Evolutionary conservation across 2,888 invertebrate genomes (phyloP).

Genomic region (Lithophane leautieri): DNA sequence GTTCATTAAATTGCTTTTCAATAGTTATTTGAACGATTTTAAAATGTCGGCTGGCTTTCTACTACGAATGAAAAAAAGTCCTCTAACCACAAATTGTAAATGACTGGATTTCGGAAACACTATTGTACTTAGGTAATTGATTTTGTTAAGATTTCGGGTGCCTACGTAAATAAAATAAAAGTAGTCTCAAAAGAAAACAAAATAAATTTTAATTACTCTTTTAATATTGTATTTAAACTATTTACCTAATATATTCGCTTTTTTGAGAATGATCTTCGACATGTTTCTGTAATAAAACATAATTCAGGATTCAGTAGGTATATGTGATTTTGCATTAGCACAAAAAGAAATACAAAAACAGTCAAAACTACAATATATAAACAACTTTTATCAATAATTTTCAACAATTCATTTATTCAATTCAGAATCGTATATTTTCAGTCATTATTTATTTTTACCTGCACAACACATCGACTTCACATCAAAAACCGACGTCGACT

Average conservation of each 20-base stretch:
- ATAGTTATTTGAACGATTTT: slow-evolving; percentile 43
- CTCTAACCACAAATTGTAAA: slow-evolving; percentile 14
- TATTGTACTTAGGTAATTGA: not conserved
- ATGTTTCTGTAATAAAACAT: not conserved
- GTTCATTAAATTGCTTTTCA: slow-evolving; percentile 32
- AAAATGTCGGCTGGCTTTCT: slow-evolving; percentile 32
- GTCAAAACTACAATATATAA: not conserved
- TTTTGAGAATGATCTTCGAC: not conserved
- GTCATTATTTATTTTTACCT: slow-evolving; percentile 16
- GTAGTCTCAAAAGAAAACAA: not conserved
- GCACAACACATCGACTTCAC: slow-evolving; percentile 11
- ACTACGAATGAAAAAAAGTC: slow-evolving; percentile 31
- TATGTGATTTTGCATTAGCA: not conserved
- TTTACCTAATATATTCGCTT: not conserved
- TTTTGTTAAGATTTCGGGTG: not conserved
- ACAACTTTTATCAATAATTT: slow-evolving; percentile 1
- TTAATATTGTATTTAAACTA: not conserved
- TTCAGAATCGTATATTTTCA: not conserved
- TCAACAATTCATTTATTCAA: slow-evolving; percentile 13
- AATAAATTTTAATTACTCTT: not conserved
- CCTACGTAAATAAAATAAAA: not conserved
- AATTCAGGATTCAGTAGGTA: not conserved
- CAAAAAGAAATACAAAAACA: not conserved
- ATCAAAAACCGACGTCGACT: slow-evolving; percentile 17
- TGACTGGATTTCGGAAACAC: not conserved